Evolutionary conservation across 2,113 vertebrate genomes (phyloP).

Genomic region (Menura novaehollandiae): DNA sequence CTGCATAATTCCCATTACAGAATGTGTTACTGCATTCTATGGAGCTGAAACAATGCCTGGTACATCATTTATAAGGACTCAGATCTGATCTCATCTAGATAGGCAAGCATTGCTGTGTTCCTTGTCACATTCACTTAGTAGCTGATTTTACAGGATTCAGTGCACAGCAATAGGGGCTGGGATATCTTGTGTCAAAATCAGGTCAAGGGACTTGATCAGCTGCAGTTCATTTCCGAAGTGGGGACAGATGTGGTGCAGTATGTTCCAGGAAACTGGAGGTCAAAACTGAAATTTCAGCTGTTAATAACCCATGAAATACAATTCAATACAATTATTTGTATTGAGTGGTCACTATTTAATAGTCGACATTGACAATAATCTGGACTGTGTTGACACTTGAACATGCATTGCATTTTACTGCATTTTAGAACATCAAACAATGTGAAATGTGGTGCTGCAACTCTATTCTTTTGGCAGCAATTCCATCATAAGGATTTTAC

Average conservation of each 20-base stretch:
- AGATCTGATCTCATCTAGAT: background rate
- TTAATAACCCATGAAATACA: background rate
- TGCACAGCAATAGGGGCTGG: background rate
- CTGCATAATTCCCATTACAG: background rate
- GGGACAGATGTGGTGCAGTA: background rate
- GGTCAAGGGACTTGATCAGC: background rate
- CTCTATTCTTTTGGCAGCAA: background rate
- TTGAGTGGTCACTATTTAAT: background rate
- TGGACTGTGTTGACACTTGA: background rate
- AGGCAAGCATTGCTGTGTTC: background rate
- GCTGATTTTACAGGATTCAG: constrained; percentile 4
- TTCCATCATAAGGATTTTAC: background rate
- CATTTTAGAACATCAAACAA: background rate
- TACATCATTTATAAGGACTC: background rate
- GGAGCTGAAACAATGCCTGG: background rate
- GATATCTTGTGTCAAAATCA: constrained; percentile 30
- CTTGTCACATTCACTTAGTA: background rate
- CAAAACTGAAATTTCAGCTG: background rate
- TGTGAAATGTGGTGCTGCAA: background rate
- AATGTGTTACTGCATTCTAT: background rate
- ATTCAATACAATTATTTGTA: background rate
- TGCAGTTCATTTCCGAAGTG: background rate
- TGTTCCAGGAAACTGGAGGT: background rate
- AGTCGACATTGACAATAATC: background rate
- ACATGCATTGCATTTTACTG: background rate